Conservation (phyloP, 2,113 vertebrate genomes). For the Butastur rufipennis region DNA sequence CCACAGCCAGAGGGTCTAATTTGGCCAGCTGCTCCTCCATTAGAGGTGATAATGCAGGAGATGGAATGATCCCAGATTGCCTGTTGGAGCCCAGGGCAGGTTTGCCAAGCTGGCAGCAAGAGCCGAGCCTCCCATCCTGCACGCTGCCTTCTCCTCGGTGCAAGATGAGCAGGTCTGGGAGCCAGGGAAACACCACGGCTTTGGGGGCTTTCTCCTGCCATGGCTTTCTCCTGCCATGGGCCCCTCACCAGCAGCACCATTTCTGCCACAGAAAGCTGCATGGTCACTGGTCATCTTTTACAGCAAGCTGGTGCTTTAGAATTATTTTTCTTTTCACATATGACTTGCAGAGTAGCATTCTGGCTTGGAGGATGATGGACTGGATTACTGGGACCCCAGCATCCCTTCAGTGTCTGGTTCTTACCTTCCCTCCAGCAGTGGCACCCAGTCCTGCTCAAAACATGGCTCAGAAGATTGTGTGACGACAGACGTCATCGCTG, state of each 20-base stretch:
- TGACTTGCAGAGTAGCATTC: neutral
- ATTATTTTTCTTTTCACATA: neutral
- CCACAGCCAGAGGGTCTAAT: neutral
- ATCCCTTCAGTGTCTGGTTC: neutral
- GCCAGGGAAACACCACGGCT: neutral
- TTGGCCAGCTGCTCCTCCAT: constrained; percentile 26
- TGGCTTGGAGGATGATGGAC: neutral
- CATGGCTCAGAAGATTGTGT: constrained; percentile 28
- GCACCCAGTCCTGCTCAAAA: constrained; percentile 25
- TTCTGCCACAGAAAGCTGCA: neutral
- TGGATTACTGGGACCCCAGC: neutral
- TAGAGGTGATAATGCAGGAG: constrained; percentile 37
- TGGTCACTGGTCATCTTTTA: neutral
- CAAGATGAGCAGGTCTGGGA: neutral
- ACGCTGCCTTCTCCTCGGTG: neutral
- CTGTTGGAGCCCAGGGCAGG: neutral
- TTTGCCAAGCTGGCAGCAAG: neutral
- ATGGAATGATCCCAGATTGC: neutral
- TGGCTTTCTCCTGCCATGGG: neutral
- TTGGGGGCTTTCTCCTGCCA: neutral
- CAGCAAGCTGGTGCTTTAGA: neutral
- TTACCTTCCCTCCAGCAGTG: neutral
- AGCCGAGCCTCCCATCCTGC: neutral
- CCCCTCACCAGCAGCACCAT: neutral
- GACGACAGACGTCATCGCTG: constrained; percentile 11